These are phyloP conservation scores for Piscicola geometra DNA, from an alignment of 2,888 invertebrate genomes.

Conservation along the genomic window DNA sequence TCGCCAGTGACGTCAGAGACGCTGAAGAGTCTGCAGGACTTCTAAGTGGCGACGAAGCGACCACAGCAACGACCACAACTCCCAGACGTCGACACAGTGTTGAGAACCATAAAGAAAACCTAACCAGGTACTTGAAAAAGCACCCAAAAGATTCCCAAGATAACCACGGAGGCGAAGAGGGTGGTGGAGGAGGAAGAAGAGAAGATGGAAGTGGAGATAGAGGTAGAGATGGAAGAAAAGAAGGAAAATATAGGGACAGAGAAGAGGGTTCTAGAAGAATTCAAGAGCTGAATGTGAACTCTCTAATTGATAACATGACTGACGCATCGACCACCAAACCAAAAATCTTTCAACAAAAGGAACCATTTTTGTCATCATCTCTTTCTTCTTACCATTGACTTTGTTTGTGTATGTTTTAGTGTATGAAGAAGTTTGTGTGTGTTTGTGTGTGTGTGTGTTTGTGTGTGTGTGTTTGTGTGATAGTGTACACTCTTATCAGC, in stretches of 20 bases:
- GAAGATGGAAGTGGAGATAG: background rate
- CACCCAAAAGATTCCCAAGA: too few relatives aligned
- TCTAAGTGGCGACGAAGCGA: background rate
- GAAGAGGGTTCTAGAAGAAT: too few relatives aligned
- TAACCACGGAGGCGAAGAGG: background rate
- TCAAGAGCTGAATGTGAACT: constrained; percentile 12
- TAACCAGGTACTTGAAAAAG: too few relatives aligned
- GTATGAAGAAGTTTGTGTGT: too few relatives aligned
- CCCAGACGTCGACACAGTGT: constrained; percentile 14
- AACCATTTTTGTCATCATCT: too few relatives aligned
- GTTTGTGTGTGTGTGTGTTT: too few relatives aligned
- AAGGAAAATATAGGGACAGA: too few relatives aligned
- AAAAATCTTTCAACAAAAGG: too few relatives aligned
- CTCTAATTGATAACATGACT: background rate
- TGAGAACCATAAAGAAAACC: background rate
- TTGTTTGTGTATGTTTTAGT: too few relatives aligned
- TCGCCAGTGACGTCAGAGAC: background rate
- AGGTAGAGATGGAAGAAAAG: background rate
- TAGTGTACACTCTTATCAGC: too few relatives aligned
- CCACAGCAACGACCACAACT: background rate
- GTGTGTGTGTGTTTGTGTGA: too few relatives aligned
- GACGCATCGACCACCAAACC: background rate
- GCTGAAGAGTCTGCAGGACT: constrained; percentile 9
- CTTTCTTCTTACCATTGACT: too few relatives aligned
- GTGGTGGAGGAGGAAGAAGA: background rate